A percentile compares a stretch with the other conserved stretches of the same genome.
These are phyloP conservation scores for Micromussa lordhowensis DNA, from an alignment of 92 coral and sea anemone genomes.

Conservation along the genomic window DNA sequence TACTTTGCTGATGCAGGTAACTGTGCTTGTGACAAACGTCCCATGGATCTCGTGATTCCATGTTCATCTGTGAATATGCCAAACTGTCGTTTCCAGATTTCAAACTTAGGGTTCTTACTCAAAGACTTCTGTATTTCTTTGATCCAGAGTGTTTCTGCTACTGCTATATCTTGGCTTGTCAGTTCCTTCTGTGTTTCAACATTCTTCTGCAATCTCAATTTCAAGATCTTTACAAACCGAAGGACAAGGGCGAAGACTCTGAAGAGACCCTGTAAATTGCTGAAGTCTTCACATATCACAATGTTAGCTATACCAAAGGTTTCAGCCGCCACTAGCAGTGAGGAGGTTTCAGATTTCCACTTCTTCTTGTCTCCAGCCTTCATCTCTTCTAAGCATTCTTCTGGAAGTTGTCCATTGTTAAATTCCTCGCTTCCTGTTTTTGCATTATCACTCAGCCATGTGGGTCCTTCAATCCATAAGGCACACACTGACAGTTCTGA, in stretches of 20 bases:
- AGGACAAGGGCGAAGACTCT: constrained; percentile 66
- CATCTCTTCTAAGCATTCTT: constrained; percentile 46
- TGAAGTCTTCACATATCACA: constrained; percentile 31
- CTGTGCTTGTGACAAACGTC: too few relatives aligned
- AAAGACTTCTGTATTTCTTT: constrained; percentile 49
- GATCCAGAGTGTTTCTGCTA: constrained; percentile 67
- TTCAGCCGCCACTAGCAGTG: constrained; percentile 24
- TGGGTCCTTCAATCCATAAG: constrained; percentile 69
- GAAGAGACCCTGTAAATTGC: constrained; percentile 49
- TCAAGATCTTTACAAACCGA: constrained; percentile 21
- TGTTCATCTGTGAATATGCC: too few relatives aligned
- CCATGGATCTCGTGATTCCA: too few relatives aligned
- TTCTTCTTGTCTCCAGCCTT: constrained; percentile 41
- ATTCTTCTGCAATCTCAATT: constrained; percentile 5
- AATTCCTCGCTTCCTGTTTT: constrained; percentile 35
- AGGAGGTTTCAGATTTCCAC: constrained; percentile 24
- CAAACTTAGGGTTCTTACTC: too few relatives aligned
- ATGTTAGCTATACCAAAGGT: constrained; percentile 10
- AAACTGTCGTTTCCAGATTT: too few relatives aligned
- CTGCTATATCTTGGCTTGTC: constrained; percentile 33
- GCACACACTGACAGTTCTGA: constrained; percentile 28
- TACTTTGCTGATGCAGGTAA: too few relatives aligned
- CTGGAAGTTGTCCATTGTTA: constrained; percentile 13
- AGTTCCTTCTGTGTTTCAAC: constrained; percentile 20
- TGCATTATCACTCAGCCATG: constrained; percentile 43